These are phyloP conservation scores for Coelopa frigida DNA, from an alignment of 1,140 invertebrate species.

Conservation along the genomic window DNA sequence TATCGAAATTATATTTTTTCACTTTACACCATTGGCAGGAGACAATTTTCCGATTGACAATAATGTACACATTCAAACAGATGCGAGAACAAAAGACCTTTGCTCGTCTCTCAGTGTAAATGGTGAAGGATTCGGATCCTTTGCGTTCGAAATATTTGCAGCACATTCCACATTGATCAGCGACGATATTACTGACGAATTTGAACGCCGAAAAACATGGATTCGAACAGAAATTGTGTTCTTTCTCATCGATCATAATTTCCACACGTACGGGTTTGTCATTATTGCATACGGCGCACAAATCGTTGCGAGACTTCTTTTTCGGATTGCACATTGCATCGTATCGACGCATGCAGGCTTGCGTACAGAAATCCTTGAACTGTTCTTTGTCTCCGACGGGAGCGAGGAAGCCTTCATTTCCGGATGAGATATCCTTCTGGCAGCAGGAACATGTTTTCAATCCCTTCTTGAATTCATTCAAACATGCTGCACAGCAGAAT, in stretches of 20 bases:
- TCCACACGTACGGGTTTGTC: slow-evolving; percentile 62
- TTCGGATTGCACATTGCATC: slow-evolving; percentile 65
- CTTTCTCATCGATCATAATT: slow-evolving; percentile 59
- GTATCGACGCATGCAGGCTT: slow-evolving; percentile 80
- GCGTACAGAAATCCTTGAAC: slow-evolving; percentile 88
- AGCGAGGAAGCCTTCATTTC: slow-evolving; percentile 69
- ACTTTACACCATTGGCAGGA: slow-evolving; percentile 91
- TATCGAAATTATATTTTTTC: slow-evolving; percentile 95
- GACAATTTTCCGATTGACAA: slow-evolving; percentile 78
- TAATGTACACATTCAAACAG: slow-evolving; percentile 83
- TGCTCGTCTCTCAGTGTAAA: slow-evolving; percentile 59
- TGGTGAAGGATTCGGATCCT: slow-evolving; percentile 57
- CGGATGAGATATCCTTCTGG: slow-evolving; percentile 77
- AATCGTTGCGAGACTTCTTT: slow-evolving; percentile 49
- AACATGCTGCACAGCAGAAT: slow-evolving; percentile 80
- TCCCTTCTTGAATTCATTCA: slow-evolving; percentile 85
- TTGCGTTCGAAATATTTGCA: slow-evolving; percentile 73
- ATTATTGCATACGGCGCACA: slow-evolving; percentile 63
- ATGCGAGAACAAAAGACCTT: slow-evolving; percentile 77
- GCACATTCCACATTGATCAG: slow-evolving; percentile 75
- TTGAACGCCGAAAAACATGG: slow-evolving; percentile 89
- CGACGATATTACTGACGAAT: slow-evolving; percentile 79
- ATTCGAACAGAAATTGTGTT: slow-evolving; percentile 78
- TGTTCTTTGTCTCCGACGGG: slow-evolving; percentile 80
- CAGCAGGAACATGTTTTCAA: slow-evolving; percentile 89